phyloP scores from a whole-genome alignment of 1,140 invertebrate genomes.

The Heliconius hermathena region DNA sequence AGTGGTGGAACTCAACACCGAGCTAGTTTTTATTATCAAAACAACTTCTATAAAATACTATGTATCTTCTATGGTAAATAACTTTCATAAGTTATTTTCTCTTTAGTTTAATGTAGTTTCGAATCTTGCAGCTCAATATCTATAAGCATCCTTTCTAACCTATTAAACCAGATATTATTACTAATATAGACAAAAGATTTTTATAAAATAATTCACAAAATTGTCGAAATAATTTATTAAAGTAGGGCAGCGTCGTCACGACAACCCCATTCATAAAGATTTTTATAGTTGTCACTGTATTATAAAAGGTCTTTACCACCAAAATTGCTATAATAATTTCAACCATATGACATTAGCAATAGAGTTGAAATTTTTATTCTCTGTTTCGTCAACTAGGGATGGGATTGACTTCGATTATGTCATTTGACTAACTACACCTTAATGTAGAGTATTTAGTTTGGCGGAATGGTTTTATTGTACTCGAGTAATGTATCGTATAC shows the following conservation, averaged over 20 bases:
- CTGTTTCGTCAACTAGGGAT: slow-evolving; percentile 20
- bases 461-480: slow-evolving; percentile 73
- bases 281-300: slow-evolving; percentile 53
- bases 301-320: slow-evolving; percentile 39
- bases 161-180: too few relatives aligned
- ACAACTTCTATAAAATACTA: too few relatives aligned
- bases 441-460: slow-evolving; percentile 75
- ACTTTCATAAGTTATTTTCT: too few relatives aligned
- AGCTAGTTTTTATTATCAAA: too few relatives aligned
- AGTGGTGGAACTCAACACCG: too few relatives aligned
- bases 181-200: slow-evolving; percentile 31
- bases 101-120: too few relatives aligned
- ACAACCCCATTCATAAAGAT: slow-evolving; percentile 71
- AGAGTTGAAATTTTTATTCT: slow-evolving; percentile 41
- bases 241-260: slow-evolving; percentile 66
- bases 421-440: slow-evolving; percentile 77
- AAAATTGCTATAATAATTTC: slow-evolving; percentile 16
- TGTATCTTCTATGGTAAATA: too few relatives aligned
- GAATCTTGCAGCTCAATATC: too few relatives aligned
- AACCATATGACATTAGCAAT: slow-evolving; percentile 8
- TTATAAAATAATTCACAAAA: slow-evolving; percentile 73
- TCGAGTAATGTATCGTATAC: slow-evolving; percentile 75
- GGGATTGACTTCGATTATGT: slow-evolving; percentile 35
- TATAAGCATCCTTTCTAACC: too few relatives aligned
- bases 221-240: slow-evolving; percentile 70